Evolutionary conservation across 2,113 vertebrate species (phyloP).

Genomic region (Prinia subflava): DNA sequence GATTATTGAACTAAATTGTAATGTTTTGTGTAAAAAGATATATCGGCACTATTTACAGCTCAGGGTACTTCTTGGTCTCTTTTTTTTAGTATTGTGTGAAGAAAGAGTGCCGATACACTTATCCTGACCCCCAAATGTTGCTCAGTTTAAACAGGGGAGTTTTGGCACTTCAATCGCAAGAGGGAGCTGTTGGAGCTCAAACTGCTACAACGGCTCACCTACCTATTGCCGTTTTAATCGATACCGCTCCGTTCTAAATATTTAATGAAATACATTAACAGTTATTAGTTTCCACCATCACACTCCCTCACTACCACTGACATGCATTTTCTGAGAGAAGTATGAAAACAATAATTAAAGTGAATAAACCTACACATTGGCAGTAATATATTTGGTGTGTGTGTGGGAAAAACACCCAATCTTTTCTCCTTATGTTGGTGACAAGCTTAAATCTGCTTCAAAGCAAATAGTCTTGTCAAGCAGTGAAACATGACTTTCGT

Average conservation of each 20-base stretch:
- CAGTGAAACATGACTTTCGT: constrained; percentile 47
- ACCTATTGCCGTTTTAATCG: constrained; percentile 19
- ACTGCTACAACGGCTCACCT: neutral
- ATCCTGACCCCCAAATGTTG: neutral
- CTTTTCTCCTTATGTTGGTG: constrained; percentile 43
- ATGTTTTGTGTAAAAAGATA: neutral
- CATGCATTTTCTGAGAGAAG: constrained; percentile 54
- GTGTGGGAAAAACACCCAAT: constrained; percentile 32
- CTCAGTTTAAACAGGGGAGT: neutral
- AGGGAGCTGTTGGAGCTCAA: constrained; percentile 77
- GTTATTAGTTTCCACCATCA: constrained; percentile 68
- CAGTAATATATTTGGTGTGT: constrained; percentile 8
- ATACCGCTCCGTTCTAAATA: constrained; percentile 62
- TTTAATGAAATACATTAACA: constrained; percentile 71
- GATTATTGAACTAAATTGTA: neutral
- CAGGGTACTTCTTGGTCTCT: neutral
- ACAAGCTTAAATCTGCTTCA: constrained; percentile 57
- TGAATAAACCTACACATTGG: constrained; percentile 52
- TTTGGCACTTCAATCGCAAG: constrained; percentile 58
- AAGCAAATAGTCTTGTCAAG: constrained; percentile 50
- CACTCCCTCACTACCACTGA: constrained; percentile 53
- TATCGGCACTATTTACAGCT: neutral
- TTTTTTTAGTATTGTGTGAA: neutral
- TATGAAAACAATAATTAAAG: constrained; percentile 72
- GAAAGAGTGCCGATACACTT: neutral